Base-by-base conservation (phyloP, 1,140 invertebrate genomes). In the Myzus persicae region DNA sequence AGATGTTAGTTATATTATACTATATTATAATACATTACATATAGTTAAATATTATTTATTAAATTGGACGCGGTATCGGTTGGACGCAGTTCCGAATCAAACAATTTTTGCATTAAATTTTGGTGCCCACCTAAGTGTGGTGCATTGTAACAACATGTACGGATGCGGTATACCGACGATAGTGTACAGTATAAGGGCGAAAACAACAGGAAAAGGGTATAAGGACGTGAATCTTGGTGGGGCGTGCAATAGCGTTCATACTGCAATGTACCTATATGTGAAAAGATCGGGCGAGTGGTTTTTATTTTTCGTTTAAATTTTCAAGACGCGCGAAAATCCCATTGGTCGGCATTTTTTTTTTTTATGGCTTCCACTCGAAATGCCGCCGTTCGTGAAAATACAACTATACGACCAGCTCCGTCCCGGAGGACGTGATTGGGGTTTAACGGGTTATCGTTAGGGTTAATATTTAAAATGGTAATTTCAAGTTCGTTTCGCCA, bases 11-110 rank as follows among this genome's bases (percentile, higher is more conserved):
- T 76, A 51, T 22, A 51, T 7, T 24, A n/a, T n/a, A 38, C 76
- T 38, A 82, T 24, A 44, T 44, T 44, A 81, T 81, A 38, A 84
- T 84, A 84, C 40, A 40, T 84, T 26, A 42, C 22, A 51, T 40
- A 51, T 89, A 40, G 85, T 88, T 76, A n/a, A 24, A n/a, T 76
- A 76, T 76, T n/a, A n/a, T 76, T 76, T 76, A 76, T 76, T 76
- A 26, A 54, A 54, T 89, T 51, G 88, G 88, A 89, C 88, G 88
- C 36, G 88, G 88, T 89, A 89, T 40, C 11, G 85, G 44, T 88
- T 44, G 2, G n/a, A 88, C 14, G 36, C 22, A 44, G 85, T 87
- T 46, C 31, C 14, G 14, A 76, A n/a, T 14, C 5, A 76, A 76
- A 76, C 59, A 18, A n/a, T 76, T 76, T 76, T 51, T 14, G 59